Base-by-base conservation (phyloP, 2,888 invertebrate genomes). In the Ligdia adustata region DNA sequence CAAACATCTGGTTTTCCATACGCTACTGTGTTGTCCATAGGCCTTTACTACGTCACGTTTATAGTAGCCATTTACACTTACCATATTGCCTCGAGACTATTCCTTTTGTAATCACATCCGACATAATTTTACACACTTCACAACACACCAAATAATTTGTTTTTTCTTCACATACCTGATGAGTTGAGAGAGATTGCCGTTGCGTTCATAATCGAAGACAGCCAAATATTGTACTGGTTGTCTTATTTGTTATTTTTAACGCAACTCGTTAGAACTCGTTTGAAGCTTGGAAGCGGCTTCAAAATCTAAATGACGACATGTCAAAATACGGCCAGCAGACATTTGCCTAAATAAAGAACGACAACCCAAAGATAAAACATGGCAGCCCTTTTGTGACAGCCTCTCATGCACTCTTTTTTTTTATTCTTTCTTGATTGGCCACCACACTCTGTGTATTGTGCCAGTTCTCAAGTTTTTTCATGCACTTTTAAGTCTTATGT, bases 141-240 rank as follows among this genome's bases (percentile, higher is more conserved):
- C 37, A 26, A 26, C 31, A 52, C 45, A 22, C n/a, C 22, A 48
- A 45, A 18, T 11, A 20, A 33, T 20, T 27, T n/a, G n/a, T n/a
- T n/a, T 14, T 1, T 28, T 46, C 18, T 35, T 41, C 49, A 57
- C 55, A 26, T 60, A 74, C 75, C 73, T 68, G 73, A 65, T 39
- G 69, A 65, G 55, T 62, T 45, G 6, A 38, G 32, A 11, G 44
- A 69, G 15, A 72, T 53, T 41, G 56, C 50, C 33, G 54, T 71
- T 64, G 66, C 65, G 63, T 72, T 72, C 70, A 70, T 73, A 61
- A 56, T 70, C 55, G 34, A 35, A 37, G 34, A 40, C 33, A 35
- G 55, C 44, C 38, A 47, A 45, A 53, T 55, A 32, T 55, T 45
- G 33, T 35, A 39, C 33, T 39, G 37, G 39, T 39, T 29, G 18